Evolutionary conservation across 2,888 invertebrate species (phyloP), one percentile per base, ranked within the genome.

Genomic region (Cantharis rustica): DNA sequence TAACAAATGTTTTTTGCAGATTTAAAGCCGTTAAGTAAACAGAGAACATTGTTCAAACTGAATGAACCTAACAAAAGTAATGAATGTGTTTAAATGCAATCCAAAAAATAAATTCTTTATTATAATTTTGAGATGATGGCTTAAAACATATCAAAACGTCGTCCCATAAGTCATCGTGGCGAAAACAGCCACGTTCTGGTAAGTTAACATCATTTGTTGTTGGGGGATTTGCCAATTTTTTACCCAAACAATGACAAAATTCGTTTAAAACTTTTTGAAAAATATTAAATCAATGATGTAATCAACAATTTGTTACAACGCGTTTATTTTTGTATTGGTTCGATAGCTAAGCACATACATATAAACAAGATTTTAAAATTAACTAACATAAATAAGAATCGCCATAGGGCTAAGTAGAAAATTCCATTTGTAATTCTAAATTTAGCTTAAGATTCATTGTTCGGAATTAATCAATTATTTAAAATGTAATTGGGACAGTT

Each of bases 121-220:
- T 47, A 64, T 47, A 16, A 79, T 76, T 75, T 82, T 81, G 80
- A 81, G 84, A 85, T 82, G 83, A 85, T 85, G 85, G 81, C 81
- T 82, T 84, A 85, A 85, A 83, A 82, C 73, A 80, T 76, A 80
- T 77, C 86, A 88, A 87, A 82, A 87, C 88, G 87, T 87, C 88
- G 85, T 86, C 87, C 71, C 86, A 87, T 78, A 87, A 88, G 84
- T 84, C 84, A 72, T 84, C 87, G 87, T 88, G 88, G 88, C 87
- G 86, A 61, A 85, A 86, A 72, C 86, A 87, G 87, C 86, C 87
- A 85, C 87, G 87, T 66, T 83, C 86, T 82, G 85, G 87, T 87
- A 84, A 84, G 77, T 66, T 63, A 4, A 4, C 1, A n/a, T 64
- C 62, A 27, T 66, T 15, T 61, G 15, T 20, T 26, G 16, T 20